Evolutionary conservation across 2,888 invertebrate genomes (phyloP), one percentile per base, ranked within the genome.

Genomic region (Lasioglossum pauxillum): DNA sequence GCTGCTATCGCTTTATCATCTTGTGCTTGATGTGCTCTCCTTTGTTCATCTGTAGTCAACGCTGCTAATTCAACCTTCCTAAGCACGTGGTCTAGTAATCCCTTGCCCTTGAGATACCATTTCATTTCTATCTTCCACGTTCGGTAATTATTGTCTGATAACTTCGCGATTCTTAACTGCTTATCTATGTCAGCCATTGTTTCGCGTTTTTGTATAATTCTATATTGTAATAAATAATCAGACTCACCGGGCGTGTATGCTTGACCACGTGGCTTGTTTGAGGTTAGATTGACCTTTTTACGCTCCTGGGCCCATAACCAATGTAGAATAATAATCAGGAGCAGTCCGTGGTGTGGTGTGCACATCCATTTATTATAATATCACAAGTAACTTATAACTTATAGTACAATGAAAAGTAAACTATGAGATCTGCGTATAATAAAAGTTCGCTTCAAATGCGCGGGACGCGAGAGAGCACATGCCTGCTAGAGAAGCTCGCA

Each of bases 71-170:
- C 19, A 31, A 12, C 10, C n/a, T 71, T 35, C n/a, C 69, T 64
- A 19, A 64, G 4, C 53, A 31, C 75, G 27, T 60, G 31, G 60
- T 60, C 60, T n/a, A 60, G 60, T 60, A 60, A 31, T 27, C 60
- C 31, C 27, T 60, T 60, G 5, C 57, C 38, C 16, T 53, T 46
- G 7, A 83, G 57, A n/a, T 44, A 44, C 75, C 69, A 72, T 16
- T 71, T 75, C 69, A 83, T 83, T 41, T 74, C 53, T 3, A 78
- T 69, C 3, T 82, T 82, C 82, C 74, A 60, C 14, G 31, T 27
- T 3, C 60, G 60, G 27, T 60, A 60, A 12, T 60, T 60, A 31
- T 60, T 27, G 12, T 60, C 57, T 57, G 57, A 57, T 57, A 57
- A 57, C 57, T 57, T 57, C 57, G 57, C 57, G n/a, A 57, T 57